phyloP scores from a whole-genome alignment of 2,113 vertebrate genomes.

The Xenopus laevis region DNA sequence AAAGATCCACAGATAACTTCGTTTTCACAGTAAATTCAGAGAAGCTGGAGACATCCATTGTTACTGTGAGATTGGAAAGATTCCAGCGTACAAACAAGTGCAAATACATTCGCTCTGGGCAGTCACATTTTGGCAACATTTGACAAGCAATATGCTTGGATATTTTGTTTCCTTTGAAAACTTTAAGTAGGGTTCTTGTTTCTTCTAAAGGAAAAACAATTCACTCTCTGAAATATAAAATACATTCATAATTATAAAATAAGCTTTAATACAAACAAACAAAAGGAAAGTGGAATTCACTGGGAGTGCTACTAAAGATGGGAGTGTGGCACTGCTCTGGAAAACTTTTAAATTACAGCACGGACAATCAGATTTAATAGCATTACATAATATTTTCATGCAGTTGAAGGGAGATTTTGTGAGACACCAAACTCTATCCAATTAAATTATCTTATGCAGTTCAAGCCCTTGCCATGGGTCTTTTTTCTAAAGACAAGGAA shows the following conservation, averaged over 20 bases:
- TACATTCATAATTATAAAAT: not conserved
- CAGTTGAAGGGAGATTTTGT: too few species aligned
- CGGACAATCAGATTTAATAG: too few species aligned
- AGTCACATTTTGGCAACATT: constrained; percentile 55
- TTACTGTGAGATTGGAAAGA: not conserved
- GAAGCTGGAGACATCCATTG: not conserved
- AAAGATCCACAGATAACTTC: not conserved
- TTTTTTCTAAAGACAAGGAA: too few species aligned
- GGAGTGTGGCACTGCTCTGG: too few species aligned
- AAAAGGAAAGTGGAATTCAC: too few species aligned
- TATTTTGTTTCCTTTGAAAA: constrained; percentile 55
- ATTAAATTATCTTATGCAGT: too few species aligned
- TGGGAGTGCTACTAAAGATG: too few species aligned
- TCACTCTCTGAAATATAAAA: constrained; percentile 48
- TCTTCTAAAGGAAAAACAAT: constrained; percentile 39
- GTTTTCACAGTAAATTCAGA: not conserved
- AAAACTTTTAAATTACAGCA: too few species aligned
- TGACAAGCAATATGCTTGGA: constrained; percentile 76
- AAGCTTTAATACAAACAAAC: too few species aligned
- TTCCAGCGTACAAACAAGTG: constrained; percentile 56
- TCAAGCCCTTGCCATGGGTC: too few species aligned
- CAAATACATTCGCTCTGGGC: constrained; percentile 48
- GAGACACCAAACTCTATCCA: too few species aligned
- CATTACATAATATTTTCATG: too few species aligned
- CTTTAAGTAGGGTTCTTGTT: constrained; percentile 44